Base-by-base conservation (phyloP, 1,140 invertebrate species). In the Bradynema listronoti region DNA sequence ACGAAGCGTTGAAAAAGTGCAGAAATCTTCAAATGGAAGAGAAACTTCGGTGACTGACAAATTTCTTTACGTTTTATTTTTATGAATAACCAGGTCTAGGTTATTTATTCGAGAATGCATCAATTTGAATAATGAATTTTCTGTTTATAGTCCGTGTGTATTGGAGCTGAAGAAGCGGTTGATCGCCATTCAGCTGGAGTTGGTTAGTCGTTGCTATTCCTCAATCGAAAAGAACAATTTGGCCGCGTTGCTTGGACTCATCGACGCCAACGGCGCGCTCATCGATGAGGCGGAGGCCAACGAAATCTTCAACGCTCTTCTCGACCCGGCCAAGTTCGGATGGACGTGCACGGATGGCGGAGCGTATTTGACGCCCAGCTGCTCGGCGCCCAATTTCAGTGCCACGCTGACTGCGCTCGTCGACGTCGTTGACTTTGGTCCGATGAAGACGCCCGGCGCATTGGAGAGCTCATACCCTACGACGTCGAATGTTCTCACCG, bases 101-200 rank as follows among this genome's bases (percentile, higher is more conserved):
- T 19, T 39, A 19, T 39, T 39, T 30, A n/a, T 50, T 50, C 5
- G n/a, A 30, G 47, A 50, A 4, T n/a, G 34, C 5, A 30, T 50
- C 14, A 32, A 50, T 50, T 16, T n/a, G 4, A n/a, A 50, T 16
- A n/a, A 30, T 43, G 19, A 43, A 27, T 43, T 7, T 47, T 7
- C 45, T 47, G 45, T 47, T 47, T 24, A 47, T 24, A 50, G 47
- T 9, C 47, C 47, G n/a, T 50, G 34, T 50, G 47, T 50, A 4
- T n/a, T 3, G 47, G 47, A 50, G n/a, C 19, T 50, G 16, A 25
- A 19, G 5, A 50, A 50, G 16, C 47, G 47, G 4, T 25, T 50
- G n/a, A 50, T 32, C n/a, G 47, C 47, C 47, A 50, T 50, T 29
- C 47, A 50, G 47, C n/a, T 50, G 47, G 27, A 29, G 5, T 32